These are phyloP conservation scores for Andricus curvator DNA, from an alignment of 2,888 invertebrate species.

Conservation along the genomic window DNA sequence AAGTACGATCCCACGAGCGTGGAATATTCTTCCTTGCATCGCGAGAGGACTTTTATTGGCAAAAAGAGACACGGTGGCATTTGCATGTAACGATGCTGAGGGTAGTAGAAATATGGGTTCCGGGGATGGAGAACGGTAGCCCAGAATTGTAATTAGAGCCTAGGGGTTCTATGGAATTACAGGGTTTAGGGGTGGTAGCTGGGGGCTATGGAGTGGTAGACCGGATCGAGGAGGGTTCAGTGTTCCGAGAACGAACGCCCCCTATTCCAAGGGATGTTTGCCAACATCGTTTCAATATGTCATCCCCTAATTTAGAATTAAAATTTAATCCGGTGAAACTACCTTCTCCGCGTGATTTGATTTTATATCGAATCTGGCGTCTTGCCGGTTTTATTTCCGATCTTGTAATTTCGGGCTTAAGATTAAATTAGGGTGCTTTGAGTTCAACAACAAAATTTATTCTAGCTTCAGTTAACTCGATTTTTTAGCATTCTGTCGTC, in stretches of 20 bases:
- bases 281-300: conserved; percentile 73
- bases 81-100: conserved; percentile 73
- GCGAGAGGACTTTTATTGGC: conserved; percentile 73
- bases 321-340: conserved; percentile 73
- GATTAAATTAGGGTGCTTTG: background rate
- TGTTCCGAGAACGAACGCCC: conserved; percentile 54
- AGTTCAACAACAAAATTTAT: background rate
- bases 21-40: conserved; percentile 35
- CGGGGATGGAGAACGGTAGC: conserved; percentile 55
- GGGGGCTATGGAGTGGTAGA: conserved; percentile 31
- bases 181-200: conserved; percentile 62
- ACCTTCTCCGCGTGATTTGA: conserved; percentile 66
- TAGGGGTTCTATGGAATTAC: conserved; percentile 68
- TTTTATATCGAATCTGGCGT: conserved; percentile 69
- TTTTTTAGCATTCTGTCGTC: background rate
- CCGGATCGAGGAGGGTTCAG: conserved; percentile 45
- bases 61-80: conserved; percentile 72
- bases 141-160: conserved; percentile 75
- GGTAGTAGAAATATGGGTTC: conserved; percentile 62
- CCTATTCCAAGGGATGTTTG: conserved; percentile 63
- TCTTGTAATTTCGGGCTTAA: background rate
- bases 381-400: conserved; percentile 56
- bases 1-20: conserved; percentile 20
- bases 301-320: conserved; percentile 77
- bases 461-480: background rate